Conservation (phyloP, 2,113 vertebrate species). For the Saimiri boliviensis region DNA sequence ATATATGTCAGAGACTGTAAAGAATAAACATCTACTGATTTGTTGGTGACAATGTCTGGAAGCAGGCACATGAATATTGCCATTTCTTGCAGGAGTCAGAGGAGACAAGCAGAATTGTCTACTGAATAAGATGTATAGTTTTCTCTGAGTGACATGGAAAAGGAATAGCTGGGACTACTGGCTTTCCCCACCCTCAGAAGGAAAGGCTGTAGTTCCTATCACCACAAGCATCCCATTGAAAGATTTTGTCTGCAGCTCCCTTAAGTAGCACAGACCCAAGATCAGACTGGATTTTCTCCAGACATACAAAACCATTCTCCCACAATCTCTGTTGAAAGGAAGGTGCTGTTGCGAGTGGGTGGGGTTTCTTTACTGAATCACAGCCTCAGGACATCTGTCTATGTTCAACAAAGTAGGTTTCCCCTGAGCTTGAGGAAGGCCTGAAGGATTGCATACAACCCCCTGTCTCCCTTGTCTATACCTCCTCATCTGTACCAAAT, state of each 20-base stretch:
- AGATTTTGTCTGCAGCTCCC: neutral
- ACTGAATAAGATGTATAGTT: neutral
- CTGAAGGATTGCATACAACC: neutral
- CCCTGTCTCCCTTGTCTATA: rapidly evolving
- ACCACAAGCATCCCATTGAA: neutral
- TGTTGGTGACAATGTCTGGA: neutral
- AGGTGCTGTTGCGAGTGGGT: neutral
- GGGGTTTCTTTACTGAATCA: neutral
- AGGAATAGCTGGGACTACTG: neutral
- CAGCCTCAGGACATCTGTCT: too few relatives aligned
- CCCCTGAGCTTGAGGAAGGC: neutral
- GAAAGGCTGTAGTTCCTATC: neutral
- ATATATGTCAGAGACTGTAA: neutral
- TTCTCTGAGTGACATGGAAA: neutral
- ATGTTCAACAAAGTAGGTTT: neutral
- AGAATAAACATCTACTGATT: neutral
- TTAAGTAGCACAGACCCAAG: neutral
- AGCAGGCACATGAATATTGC: neutral
- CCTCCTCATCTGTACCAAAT: neutral
- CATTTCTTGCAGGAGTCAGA: neutral
- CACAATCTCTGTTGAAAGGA: neutral
- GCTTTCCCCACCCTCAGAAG: neutral
- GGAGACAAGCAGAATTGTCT: neutral
- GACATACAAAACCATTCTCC: neutral
- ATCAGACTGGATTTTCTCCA: neutral